Evolutionary conservation across 1,140 invertebrate genomes (phyloP).

Genomic region (Papilio aristodemus): DNA sequence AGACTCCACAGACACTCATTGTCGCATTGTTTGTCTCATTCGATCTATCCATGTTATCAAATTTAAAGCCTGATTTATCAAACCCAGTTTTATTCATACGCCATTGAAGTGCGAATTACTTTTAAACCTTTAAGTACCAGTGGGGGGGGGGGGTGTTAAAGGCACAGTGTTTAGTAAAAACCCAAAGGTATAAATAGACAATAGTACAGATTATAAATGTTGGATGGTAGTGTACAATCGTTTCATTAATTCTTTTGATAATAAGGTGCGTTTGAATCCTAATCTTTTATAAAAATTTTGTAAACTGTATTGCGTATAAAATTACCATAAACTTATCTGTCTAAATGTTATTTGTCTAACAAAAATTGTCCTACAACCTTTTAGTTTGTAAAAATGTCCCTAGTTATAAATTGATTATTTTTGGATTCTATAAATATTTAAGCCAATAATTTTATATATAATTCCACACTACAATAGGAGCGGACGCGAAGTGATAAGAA

Average conservation of each 20-base stretch:
- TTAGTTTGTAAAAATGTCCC: constrained; percentile 24
- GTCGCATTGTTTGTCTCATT: too few species aligned
- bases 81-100: not conserved
- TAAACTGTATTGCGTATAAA: constrained; percentile 47
- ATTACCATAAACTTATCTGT: constrained; percentile 49
- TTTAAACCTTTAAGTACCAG: not conserved
- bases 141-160: constrained; percentile 30
- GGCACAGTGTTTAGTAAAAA: constrained; percentile 13
- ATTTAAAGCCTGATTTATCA: not conserved
- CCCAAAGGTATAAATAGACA: not conserved
- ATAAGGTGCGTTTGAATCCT: constrained; percentile 20
- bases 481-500: too few species aligned
- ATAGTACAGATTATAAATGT: not conserved
- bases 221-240: not conserved
- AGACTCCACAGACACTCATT: too few species aligned
- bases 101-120: not conserved
- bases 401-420: constrained; percentile 11
- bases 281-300: constrained; percentile 1
- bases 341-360: constrained; percentile 41
- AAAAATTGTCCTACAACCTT: constrained; percentile 39
- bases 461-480: not conserved
- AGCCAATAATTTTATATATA: not conserved
- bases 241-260: not conserved
- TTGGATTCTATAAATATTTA: not conserved
- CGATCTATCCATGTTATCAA: not conserved